A percentile compares a stretch with the other conserved stretches of the same genome.
Evolutionary conservation across 2,888 invertebrate species (phyloP).

Genomic region (Microctonus hyperodae): DNA sequence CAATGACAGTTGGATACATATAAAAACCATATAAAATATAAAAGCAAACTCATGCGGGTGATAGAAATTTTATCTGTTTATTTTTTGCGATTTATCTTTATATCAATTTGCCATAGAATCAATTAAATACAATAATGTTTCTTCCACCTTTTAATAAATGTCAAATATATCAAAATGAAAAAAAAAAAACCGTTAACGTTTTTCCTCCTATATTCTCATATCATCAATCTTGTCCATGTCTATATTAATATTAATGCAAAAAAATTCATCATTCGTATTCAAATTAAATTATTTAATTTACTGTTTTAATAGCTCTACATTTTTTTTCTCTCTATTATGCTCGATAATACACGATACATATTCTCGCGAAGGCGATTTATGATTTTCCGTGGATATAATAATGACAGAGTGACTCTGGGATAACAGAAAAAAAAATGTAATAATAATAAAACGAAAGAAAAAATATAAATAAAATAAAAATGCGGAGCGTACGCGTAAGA

Average conservation of each 20-base stretch:
- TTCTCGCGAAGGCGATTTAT: too few species aligned
- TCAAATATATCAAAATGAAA: not conserved
- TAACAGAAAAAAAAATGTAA: not conserved
- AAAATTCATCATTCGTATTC: too few species aligned
- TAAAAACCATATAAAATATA: not conserved
- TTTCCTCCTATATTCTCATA: not conserved
- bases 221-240: not conserved
- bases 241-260: too few species aligned
- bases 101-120: not conserved
- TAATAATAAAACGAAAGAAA: conserved; percentile 5
- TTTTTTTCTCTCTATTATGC: too few species aligned
- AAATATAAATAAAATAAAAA: not conserved
- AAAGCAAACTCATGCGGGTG: not conserved
- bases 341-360: too few species aligned
- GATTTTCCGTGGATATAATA: too few species aligned
- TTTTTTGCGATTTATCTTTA: not conserved
- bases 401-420: too few species aligned
- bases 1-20: not conserved
- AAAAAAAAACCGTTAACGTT: not conserved
- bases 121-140: not conserved
- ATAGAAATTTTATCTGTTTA: too few species aligned
- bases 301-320: too few species aligned
- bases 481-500: conserved; percentile 14
- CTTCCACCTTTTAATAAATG: not conserved
- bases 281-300: too few species aligned